Conservation (phyloP, 2,888 invertebrate species). For the Crocallis elinguaria region DNA sequence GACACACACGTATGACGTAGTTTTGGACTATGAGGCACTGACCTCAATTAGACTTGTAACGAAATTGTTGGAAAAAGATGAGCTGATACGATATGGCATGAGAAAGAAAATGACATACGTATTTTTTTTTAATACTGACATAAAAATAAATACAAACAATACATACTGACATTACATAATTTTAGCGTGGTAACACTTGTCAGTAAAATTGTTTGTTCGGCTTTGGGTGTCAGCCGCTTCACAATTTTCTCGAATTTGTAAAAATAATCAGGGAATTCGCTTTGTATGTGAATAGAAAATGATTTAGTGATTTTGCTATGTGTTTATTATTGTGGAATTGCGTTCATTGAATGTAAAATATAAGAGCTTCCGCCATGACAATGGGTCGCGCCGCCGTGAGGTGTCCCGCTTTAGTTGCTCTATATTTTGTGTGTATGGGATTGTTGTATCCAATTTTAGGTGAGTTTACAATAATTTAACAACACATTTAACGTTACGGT, state of each 20-base stretch:
- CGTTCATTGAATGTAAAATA: slow-evolving; percentile 67
- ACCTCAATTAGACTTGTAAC: too few species aligned
- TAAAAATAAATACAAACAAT: too few species aligned
- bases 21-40: too few species aligned
- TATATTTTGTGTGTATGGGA: slow-evolving; percentile 76
- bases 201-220: slow-evolving; percentile 78
- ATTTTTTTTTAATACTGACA: too few species aligned
- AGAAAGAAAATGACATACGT: too few species aligned
- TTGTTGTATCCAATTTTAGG: slow-evolving; percentile 72
- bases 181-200: slow-evolving; percentile 51
- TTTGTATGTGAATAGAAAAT: slow-evolving; percentile 68
- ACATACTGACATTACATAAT: neutral
- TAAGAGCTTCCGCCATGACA: slow-evolving; percentile 80
- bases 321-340: slow-evolving; percentile 57
- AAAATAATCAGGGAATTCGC: slow-evolving; percentile 67
- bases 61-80: too few species aligned
- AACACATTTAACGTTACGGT: slow-evolving; percentile 27
- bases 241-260: slow-evolving; percentile 71
- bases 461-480: slow-evolving; percentile 56
- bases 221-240: slow-evolving; percentile 82
- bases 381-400: slow-evolving; percentile 72
- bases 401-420: slow-evolving; percentile 69
- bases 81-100: too few species aligned
- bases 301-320: slow-evolving; percentile 70
- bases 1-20: too few species aligned